Evolutionary conservation across 2,888 invertebrate genomes (phyloP).

Genomic region (Sycophila texana): DNA sequence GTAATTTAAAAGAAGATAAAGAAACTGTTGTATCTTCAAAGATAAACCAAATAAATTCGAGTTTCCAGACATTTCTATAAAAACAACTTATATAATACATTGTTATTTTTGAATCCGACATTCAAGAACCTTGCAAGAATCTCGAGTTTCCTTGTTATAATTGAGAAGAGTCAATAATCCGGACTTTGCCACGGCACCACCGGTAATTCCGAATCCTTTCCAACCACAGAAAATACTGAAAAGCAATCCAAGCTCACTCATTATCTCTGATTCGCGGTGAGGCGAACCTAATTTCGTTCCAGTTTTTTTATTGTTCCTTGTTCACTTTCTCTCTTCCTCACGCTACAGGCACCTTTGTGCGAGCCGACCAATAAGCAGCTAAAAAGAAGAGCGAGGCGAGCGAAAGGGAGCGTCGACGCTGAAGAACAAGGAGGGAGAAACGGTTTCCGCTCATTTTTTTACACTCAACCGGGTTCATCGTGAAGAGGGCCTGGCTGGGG

Average conservation of each 20-base stretch:
- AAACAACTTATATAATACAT: no score
- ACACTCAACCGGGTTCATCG: slow-evolving; percentile 43
- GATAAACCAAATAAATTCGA: no score
- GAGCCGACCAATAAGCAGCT: slow-evolving; percentile 29
- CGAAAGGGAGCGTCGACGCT: not conserved
- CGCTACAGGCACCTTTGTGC: not conserved
- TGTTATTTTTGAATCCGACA: no score
- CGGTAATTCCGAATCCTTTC: slow-evolving; percentile 20
- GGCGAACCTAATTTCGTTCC: slow-evolving; percentile 35
- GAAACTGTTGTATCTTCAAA: no score
- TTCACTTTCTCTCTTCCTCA: not conserved
- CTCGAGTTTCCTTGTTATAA: slow-evolving; percentile 26
- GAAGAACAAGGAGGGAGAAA: slow-evolving; percentile 12
- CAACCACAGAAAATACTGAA: not conserved
- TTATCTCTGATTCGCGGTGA: slow-evolving; percentile 26
- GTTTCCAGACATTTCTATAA: no score
- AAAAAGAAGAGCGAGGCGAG: not conserved
- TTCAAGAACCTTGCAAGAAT: not conserved
- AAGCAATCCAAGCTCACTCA: slow-evolving; percentile 37
- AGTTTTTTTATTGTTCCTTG: slow-evolving; percentile 2
- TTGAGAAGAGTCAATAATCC: not conserved
- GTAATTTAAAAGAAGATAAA: no score
- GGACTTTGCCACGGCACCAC: not conserved
- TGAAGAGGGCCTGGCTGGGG: not conserved
- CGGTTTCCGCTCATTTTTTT: slow-evolving; percentile 36